Evolutionary conservation across 1,140 invertebrate species (phyloP).

Genomic region (Heliconius himera): DNA sequence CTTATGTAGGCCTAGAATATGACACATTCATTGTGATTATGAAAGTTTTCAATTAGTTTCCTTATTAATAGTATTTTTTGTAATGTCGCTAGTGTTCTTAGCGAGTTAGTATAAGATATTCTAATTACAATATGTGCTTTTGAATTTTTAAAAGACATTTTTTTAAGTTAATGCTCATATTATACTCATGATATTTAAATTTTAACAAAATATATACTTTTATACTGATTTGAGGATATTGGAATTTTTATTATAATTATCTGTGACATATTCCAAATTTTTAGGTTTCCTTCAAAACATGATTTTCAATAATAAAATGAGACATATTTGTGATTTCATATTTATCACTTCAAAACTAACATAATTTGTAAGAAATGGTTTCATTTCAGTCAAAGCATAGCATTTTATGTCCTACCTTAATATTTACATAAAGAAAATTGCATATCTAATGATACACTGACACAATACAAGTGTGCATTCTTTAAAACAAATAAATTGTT

Average conservation of each 20-base stretch:
- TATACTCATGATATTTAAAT: too few species aligned
- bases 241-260: too few species aligned
- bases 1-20: neutral
- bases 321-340: constrained; percentile 5
- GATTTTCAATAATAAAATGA: neutral
- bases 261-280: too few species aligned
- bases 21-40: constrained; percentile 1
- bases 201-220: neutral
- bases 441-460: constrained; percentile 18
- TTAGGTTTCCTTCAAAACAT: neutral
- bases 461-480: constrained; percentile 10
- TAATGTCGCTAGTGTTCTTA: neutral
- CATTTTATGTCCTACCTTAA: constrained; percentile 34
- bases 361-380: neutral
- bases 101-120: neutral
- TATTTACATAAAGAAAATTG: constrained; percentile 40
- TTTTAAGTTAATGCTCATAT: neutral
- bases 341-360: neutral
- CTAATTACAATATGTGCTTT: neutral
- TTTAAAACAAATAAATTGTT: constrained; percentile 9
- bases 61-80: neutral
- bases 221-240: neutral
- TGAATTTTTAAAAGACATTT: neutral
- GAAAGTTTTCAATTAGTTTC: neutral
- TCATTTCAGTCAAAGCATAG: constrained; percentile 31